Evolutionary conservation across 2,113 vertebrate genomes (phyloP), one percentile per base, ranked within the genome.

Genomic region (Embiotoca jacksoni): DNA sequence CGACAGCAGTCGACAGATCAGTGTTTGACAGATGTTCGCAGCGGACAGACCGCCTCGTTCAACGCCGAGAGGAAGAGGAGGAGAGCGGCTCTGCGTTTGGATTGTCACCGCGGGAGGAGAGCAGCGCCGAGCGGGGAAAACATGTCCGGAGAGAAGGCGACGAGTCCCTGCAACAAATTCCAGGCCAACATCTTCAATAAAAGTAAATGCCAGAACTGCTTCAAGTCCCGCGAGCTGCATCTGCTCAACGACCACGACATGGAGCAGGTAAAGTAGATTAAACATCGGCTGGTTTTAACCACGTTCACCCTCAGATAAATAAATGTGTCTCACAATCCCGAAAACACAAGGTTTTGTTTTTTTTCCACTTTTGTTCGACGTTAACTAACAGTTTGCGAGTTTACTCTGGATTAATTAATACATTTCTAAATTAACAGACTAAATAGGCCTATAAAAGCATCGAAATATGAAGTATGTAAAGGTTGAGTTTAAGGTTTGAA

Each of bases 181-280:
- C 92, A 94, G 59, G 92, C 90, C 5, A 94, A 94, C 54, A 83
- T 94, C 4, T 94, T 94, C 33, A 90, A 92, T 47, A 92, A 90
- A 46, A 94, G 83, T 58, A 93, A 93, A 87, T 94, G 93, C 67
- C 93, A 94, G 53, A 94, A 94, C 86, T 94, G 93, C 84, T 94
- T 94, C 85, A 93, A 94, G 71, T 86, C 93, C 58, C 87, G 92
- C 1, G 93, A 92, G 31, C 77, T 93, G 16, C 93, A 94, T 78
- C 81, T 89, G 62, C 7, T 79, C 47, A 87, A 30, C 65, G 90
- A 91, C 72, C 83, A 66, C 16, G 88, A 87, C 75, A 47, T 83
- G 60, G 88, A 92, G 76, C 88, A 92, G 90, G 92, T 93, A 82
- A 46, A 6, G 16, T 5, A 50, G 14, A 6, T 50, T 7, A 3